Base-by-base conservation (phyloP, 2,113 vertebrate genomes). In the Catharus minimus region DNA sequence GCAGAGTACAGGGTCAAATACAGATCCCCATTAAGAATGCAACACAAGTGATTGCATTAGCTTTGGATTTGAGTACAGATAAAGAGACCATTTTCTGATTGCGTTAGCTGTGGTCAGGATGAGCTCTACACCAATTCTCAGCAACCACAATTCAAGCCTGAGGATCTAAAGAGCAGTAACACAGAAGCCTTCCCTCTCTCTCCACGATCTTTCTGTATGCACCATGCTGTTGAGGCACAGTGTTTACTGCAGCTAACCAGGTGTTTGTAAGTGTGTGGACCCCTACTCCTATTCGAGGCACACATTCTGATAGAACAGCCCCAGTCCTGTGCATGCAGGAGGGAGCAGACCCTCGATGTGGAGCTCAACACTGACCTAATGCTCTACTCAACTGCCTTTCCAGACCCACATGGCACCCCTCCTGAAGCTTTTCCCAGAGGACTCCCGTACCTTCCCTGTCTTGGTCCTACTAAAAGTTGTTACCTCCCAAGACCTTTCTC, bases 21-120 rank as follows among this genome's bases (percentile, higher is more conserved):
- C 2, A 56, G 7, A 30, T 11, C 39, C 33, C 21, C 1, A 0
- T 44, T 56, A 58, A 66, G 67, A 76, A 67, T 0, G 0, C 21
- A 44, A 13, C 24, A 15, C 6, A 15, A 14, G 13, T 58, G 50
- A 91, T 73, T 56, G 50, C 23, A 39, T 65, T 89, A 50, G 11
- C 32, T 73, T 79, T 66, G 57, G 24, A 55, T 47, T 56, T 58
- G 64, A 73, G 12, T 0, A 1, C 39, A 69, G 46, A 41, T 69
- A 69, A 85, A 85, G 38, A 62, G 10, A 64, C 4, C 0, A 3
- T 88, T 85, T 82, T 71, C 75, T 26, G 20, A 61, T 30, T 55
- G 21, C 4, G 1, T 38, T 71, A 69, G 23, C 36, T 86, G 47
- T 39, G 56, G 10, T 20, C 44, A 53, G 61, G 18, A 64, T 0